phyloP scores from a whole-genome alignment of 92 coral and sea anemone genomes.

The Hydrozoanthus gracilis region DNA sequence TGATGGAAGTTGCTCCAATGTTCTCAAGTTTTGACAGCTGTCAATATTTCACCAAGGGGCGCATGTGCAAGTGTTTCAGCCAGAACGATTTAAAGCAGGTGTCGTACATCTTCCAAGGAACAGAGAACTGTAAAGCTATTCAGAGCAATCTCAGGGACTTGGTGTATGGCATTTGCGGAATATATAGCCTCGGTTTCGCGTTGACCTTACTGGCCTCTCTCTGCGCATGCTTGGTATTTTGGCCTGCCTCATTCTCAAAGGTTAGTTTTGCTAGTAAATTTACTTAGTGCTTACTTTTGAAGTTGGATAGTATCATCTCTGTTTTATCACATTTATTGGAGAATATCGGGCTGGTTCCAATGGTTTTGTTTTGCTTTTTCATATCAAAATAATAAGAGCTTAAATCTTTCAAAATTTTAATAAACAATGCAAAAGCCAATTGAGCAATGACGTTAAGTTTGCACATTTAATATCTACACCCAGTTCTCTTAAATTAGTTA shows the following conservation, averaged over 20 bases:
- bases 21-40: slow-evolving; percentile 83
- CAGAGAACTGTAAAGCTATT: slow-evolving; percentile 82
- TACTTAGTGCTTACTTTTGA: background rate
- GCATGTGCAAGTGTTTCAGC: slow-evolving; percentile 88
- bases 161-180: slow-evolving; percentile 95
- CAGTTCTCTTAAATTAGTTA: no score
- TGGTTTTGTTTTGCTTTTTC: no score
- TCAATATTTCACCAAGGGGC: slow-evolving; percentile 73
- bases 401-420: no score
- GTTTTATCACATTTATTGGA: no score
- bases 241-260: slow-evolving; percentile 70
- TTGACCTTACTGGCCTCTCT: slow-evolving; percentile 80
- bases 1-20: slow-evolving; percentile 76
- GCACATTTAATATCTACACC: no score
- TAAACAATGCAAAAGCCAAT: no score
- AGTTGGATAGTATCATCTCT: no score
- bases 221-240: slow-evolving; percentile 67
- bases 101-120: slow-evolving; percentile 84
- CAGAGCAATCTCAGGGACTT: slow-evolving; percentile 79
- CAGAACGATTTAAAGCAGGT: slow-evolving; percentile 80
- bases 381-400: no score
- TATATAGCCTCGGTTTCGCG: slow-evolving; percentile 81
- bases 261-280: slow-evolving; percentile 31
- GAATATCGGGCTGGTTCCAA: no score
- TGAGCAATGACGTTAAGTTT: no score